Evolutionary conservation across 1,140 invertebrate species (phyloP), one percentile per base, ranked within the genome.

Genomic region (Ditylenchus dipsaci): DNA sequence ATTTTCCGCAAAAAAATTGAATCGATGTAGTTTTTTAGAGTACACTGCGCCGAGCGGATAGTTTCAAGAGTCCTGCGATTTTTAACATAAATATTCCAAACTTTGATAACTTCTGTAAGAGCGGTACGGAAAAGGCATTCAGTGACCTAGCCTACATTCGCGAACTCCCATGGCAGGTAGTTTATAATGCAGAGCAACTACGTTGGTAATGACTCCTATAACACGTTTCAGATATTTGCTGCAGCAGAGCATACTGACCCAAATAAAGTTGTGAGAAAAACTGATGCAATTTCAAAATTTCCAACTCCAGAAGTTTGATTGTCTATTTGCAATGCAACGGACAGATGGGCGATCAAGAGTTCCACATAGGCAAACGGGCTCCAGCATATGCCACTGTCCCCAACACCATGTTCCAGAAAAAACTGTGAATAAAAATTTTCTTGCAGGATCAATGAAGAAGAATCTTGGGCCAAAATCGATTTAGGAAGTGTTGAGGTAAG

Each of bases 281-380:
- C 3, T 26, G 49, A 15, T 7, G n/a, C 43, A 17, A 19, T 53
- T 53, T 15, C 8, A 53, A 53, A 53, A 53, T 21, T 53, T 21
- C 23, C 3, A 53, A 53, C 49, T 15, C 3, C 15, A 26, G 23
- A 21, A 53, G 15, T 17, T 53, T 53, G 23, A 26, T 53, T 53
- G 49, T 53, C 49, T 53, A 53, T 26, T 26, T 53, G n/a, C 49
- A 53, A 17, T 53, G 49, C 49, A 53, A 53, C 15, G 49, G 49
- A 53, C 49, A 53, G 8, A 26, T 53, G 49, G 23, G 23, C 8
- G 23, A 53, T 15, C 49, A 26, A 8, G 49, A 53, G 23, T 53
- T 53, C 23, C n/a, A 21, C n/a, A 26, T 53, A 21, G 49, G 49
- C 3, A 53, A 53, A 26, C 49, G 23, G 3, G 23, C n/a, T 19